phyloP scores from a whole-genome alignment of 2,888 invertebrate species.

The Callyntrura guangdongensis region DNA sequence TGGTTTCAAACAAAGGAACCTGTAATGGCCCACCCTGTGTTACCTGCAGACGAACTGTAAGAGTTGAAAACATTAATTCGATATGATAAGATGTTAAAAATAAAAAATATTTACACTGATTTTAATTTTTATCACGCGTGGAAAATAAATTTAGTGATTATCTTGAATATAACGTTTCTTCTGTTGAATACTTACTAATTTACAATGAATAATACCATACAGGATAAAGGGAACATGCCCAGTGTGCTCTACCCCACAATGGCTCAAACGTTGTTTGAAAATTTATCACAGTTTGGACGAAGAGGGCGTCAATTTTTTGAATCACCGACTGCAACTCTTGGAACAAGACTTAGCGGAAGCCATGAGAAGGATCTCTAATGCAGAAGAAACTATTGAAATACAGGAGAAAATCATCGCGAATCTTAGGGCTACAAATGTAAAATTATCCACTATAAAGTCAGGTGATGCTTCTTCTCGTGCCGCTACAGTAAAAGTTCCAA shows the following conservation, averaged over 20 bases:
- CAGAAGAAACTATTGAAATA: background rate
- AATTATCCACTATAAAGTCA: too few relatives aligned
- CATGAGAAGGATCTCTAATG: background rate
- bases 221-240: background rate
- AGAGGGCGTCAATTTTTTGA: background rate
- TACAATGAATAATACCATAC: background rate
- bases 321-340: background rate
- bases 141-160: background rate
- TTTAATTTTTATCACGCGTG: background rate
- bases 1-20: background rate
- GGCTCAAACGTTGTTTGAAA: background rate
- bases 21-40: background rate
- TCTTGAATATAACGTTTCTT: background rate
- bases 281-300: background rate
- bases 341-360: background rate
- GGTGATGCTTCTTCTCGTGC: too few relatives aligned
- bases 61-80: background rate
- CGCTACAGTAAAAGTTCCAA: too few relatives aligned
- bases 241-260: background rate
- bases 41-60: background rate
- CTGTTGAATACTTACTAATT: too few relatives aligned
- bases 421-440: background rate
- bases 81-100: too few relatives aligned
- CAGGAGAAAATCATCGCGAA: background rate
- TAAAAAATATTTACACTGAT: constrained; percentile 1